phyloP scores from a whole-genome alignment of 2,888 invertebrate genomes.

The Troides helena region DNA sequence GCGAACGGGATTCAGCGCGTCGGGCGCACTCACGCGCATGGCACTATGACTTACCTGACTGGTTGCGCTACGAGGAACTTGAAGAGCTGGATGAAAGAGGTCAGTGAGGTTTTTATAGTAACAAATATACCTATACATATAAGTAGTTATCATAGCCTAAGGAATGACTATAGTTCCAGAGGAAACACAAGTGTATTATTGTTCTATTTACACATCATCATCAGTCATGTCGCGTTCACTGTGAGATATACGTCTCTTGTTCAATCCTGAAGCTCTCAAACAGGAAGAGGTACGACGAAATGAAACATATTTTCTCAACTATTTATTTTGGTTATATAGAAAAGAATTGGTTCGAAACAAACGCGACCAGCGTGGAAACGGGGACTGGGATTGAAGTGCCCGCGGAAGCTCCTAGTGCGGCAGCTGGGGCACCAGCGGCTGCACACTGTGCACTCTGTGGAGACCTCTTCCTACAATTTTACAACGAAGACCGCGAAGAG shows the following conservation, averaged over 20 bases:
- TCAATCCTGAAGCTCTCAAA: no score
- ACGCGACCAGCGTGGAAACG: constrained; percentile 42
- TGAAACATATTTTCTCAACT: no score
- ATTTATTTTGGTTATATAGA: constrained; percentile 68
- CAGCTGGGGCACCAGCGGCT: constrained; percentile 83
- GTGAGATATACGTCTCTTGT: no score
- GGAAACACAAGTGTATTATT: no score
- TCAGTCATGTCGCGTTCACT: no score
- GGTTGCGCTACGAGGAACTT: constrained; percentile 96
- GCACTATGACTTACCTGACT: constrained; percentile 94
- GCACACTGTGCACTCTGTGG: constrained; percentile 92
- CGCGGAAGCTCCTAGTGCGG: constrained; percentile 83
- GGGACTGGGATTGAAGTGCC: constrained; percentile 48
- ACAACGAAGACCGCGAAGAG: constrained; percentile 97
- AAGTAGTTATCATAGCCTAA: no score
- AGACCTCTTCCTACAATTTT: constrained; percentile 96
- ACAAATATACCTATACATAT: no score
- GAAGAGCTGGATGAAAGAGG: constrained; percentile 94
- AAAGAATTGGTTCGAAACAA: constrained; percentile 91
- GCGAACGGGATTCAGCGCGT: constrained; percentile 91
- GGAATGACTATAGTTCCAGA: no score
- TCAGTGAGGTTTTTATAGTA: constrained; percentile 44
- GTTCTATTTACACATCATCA: no score
- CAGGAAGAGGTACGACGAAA: no score
- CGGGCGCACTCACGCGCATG: constrained; percentile 92